Conservation (phyloP, 2,888 invertebrate species). For the Eupithecia dodoneata region DNA sequence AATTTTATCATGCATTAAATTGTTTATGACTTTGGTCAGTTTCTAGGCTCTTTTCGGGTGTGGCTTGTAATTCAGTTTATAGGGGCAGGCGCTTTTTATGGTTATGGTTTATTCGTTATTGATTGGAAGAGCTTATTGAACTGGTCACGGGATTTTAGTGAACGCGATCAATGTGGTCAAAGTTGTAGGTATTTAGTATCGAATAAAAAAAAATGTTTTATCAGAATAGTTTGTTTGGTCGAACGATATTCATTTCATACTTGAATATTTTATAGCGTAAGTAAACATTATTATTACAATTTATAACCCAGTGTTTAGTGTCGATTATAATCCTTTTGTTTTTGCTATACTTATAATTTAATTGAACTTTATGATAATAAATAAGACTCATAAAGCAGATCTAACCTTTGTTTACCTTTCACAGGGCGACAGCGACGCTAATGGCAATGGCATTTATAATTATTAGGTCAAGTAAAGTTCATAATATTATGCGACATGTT, state of each 20-base stretch:
- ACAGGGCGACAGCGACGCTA: constrained; percentile 32
- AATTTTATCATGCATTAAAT: constrained; percentile 48
- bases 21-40: constrained; percentile 44
- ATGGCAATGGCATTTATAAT: constrained; percentile 41
- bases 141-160: background rate
- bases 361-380: background rate
- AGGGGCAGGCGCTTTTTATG: constrained; percentile 27
- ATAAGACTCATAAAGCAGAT: constrained; percentile 12
- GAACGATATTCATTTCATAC: no score
- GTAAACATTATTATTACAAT: no score
- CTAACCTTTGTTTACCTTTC: constrained; percentile 29
- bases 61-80: constrained; percentile 31
- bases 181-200: background rate
- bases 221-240: no score
- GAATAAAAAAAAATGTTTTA: no score
- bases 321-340: no score
- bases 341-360: background rate
- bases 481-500: constrained; percentile 7
- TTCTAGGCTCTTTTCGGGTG: constrained; percentile 28
- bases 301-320: no score
- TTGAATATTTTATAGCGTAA: no score
- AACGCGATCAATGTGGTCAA: background rate
- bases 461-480: constrained; percentile 34
- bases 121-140: constrained; percentile 19
- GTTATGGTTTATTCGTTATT: constrained; percentile 24